These are phyloP conservation scores for Gopherus evgoodei DNA, from an alignment of 2,113 vertebrate species.

Conservation along the genomic window DNA sequence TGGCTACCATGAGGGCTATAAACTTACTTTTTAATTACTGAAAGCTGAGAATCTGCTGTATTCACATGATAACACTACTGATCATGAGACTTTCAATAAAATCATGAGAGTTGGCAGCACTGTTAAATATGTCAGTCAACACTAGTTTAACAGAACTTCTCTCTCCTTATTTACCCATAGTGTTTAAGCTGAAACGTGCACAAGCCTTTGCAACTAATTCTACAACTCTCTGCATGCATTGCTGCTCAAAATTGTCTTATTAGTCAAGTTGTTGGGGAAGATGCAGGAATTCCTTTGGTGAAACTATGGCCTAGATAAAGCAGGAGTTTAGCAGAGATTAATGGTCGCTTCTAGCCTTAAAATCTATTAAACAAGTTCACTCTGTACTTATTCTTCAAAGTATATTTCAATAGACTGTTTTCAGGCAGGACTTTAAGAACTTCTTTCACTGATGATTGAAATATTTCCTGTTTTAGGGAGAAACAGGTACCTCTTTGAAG, in stretches of 20 bases:
- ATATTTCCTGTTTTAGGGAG: not conserved
- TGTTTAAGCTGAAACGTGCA: not conserved
- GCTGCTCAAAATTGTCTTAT: not conserved
- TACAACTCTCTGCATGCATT: not conserved
- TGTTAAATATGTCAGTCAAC: not conserved
- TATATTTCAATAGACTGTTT: not conserved
- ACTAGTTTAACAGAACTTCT: not conserved
- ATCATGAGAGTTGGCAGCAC: not conserved
- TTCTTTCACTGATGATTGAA: rapidly evolving
- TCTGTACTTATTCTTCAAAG: not conserved
- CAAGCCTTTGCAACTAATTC: not conserved
- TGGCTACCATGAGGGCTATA: not conserved
- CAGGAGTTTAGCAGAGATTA: slow-evolving; percentile 16
- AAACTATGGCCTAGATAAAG: not conserved
- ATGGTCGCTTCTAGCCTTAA: not conserved
- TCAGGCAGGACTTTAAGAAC: not conserved
- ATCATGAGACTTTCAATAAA: not conserved
- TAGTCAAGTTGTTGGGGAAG: not conserved
- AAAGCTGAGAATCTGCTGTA: not conserved
- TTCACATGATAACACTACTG: not conserved
- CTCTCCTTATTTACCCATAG: not conserved
- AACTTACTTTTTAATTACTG: not conserved
- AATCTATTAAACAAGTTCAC: not conserved
- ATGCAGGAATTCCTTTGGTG: not conserved
- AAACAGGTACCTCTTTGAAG: not conserved